Evolutionary conservation across 2,888 invertebrate species (phyloP).

Genomic region (Polydrusus cervinus): DNA sequence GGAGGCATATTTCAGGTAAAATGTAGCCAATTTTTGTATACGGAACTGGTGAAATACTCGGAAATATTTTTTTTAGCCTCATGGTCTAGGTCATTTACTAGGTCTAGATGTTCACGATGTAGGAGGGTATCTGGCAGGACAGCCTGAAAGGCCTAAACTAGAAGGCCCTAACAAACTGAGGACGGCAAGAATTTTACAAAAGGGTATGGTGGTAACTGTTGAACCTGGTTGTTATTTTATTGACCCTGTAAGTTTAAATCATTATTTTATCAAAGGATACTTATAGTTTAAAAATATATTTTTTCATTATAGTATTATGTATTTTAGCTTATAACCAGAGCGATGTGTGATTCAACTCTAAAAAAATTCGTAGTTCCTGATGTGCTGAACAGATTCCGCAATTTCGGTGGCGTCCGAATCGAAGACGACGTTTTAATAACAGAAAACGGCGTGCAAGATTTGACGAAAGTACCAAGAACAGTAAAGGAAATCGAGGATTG

Average conservation of each 20-base stretch:
- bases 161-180: conserved; percentile 85
- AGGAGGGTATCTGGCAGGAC: conserved; percentile 89
- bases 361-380: conserved; percentile 85
- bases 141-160: conserved; percentile 81
- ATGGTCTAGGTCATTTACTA: conserved; percentile 96
- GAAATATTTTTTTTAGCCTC: conserved; percentile 75
- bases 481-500: conserved; percentile 88
- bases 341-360: conserved; percentile 81
- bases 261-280: too few species aligned
- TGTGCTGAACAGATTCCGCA: conserved; percentile 82
- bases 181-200: conserved; percentile 82
- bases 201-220: conserved; percentile 94
- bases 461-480: conserved; percentile 95
- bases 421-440: conserved; percentile 97
- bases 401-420: conserved; percentile 96
- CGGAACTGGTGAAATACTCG: too few species aligned
- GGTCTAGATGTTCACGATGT: conserved; percentile 97
- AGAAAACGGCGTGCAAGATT: conserved; percentile 86
- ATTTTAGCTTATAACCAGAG: conserved; percentile 85
- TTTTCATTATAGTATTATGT: not conserved
- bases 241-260: conserved; percentile 73
- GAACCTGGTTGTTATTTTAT: conserved; percentile 99
- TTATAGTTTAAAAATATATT: too few species aligned
- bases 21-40: too few species aligned
- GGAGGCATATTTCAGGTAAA: conserved; percentile 85